A percentile compares a stretch with the other conserved stretches of the same genome.
phyloP scores from a whole-genome alignment of 2,888 invertebrate species.

The Apocheima hispidaria region DNA sequence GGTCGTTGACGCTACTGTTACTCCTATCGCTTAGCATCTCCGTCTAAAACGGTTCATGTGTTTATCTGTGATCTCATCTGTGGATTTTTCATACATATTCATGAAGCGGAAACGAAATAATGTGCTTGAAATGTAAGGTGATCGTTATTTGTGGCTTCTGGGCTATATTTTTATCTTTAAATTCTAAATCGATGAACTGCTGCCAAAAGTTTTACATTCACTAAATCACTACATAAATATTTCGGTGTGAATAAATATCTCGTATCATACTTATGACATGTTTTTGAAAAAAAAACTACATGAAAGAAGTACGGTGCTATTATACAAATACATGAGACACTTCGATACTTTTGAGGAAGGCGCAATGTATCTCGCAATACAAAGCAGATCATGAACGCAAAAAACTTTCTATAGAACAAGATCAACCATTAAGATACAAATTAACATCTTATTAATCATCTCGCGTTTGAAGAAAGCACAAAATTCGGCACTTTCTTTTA shows the following conservation, averaged over 20 bases:
- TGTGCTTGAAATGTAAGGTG: neutral
- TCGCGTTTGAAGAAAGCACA: conserved; percentile 30
- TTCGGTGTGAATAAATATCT: neutral
- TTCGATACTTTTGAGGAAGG: neutral
- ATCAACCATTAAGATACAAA: conserved; percentile 11
- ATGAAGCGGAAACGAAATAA: conserved; percentile 23
- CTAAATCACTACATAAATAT: neutral
- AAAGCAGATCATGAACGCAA: conserved; percentile 4
- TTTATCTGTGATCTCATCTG: too few species aligned
- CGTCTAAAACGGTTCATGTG: conserved; percentile 59
- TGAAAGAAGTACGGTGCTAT: neutral
- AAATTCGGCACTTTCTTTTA: conserved; percentile 29
- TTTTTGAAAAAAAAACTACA: conserved; percentile 12
- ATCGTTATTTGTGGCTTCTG: neutral
- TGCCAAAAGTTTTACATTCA: conserved; percentile 24
- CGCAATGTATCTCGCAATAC: conserved; percentile 1
- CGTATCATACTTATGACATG: conserved; percentile 1
- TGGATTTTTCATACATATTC: conserved; percentile 77
- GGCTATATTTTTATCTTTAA: neutral
- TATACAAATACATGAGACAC: neutral
- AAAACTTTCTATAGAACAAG: conserved; percentile 19
- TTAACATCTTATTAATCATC: conserved; percentile 15
- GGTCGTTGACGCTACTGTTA: conserved; percentile 66
- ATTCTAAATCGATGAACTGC: conserved; percentile 14
- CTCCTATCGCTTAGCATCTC: conserved; percentile 33